A percentile compares a stretch with the other conserved stretches of the same genome.
phyloP scores from a whole-genome alignment of 2,888 invertebrate genomes.

The Globia sparganii region DNA sequence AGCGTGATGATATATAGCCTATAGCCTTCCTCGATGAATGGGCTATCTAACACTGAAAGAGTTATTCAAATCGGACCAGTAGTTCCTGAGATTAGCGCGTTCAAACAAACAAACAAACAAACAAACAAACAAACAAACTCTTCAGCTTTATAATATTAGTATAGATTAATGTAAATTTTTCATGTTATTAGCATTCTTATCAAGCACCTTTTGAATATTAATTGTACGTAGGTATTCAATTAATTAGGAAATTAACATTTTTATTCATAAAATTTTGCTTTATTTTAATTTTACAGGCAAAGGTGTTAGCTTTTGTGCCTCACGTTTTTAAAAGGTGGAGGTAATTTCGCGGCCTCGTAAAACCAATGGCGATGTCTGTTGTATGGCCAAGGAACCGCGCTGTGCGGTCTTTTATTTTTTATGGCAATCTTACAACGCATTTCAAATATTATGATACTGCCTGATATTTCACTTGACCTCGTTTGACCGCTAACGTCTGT shows the following conservation, averaged over 20 bases:
- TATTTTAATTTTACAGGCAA: background rate
- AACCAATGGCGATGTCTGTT: conserved; percentile 68
- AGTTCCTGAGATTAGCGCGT: too few species aligned
- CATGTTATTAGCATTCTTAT: conserved; percentile 31
- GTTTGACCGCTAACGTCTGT: conserved; percentile 14
- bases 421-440: conserved; percentile 54
- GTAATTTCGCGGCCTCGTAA: conserved; percentile 73
- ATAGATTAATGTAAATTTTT: background rate
- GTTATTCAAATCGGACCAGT: too few species aligned
- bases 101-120: too few species aligned
- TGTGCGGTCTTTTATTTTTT: conserved; percentile 66
- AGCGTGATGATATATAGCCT: too few species aligned
- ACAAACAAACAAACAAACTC: too few species aligned
- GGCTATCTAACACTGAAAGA: too few species aligned
- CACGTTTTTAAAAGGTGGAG: conserved; percentile 61
- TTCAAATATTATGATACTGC: conserved; percentile 35
- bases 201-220: conserved; percentile 1
- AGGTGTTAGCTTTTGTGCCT: conserved; percentile 32
- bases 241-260: conserved; percentile 32
- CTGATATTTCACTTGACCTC: conserved; percentile 49
- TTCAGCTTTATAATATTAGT: too few species aligned
- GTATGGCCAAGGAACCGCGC: conserved; percentile 53
- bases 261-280: background rate
- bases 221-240: conserved; percentile 1
- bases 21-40: too few species aligned